Conservation (phyloP, 2,888 invertebrate species). For the Dromius quadrimaculatus region DNA sequence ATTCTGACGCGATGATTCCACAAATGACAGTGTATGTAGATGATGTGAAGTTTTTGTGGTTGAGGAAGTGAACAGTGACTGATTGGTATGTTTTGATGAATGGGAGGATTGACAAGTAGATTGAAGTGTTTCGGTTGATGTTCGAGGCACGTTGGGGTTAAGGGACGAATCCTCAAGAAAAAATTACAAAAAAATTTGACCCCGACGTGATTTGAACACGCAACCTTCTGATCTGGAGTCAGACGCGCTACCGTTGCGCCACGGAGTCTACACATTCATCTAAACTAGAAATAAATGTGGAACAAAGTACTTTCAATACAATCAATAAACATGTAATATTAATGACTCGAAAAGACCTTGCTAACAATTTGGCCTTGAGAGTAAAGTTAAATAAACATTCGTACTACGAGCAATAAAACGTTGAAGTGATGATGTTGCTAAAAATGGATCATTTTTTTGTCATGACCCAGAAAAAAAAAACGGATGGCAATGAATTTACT, state of each 20-base stretch:
- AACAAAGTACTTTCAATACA: conserved; percentile 7
- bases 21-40: no score
- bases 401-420: not conserved
- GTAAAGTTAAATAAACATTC: no score
- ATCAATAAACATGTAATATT: not conserved
- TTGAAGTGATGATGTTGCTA: not conserved
- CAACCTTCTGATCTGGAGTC: conserved; percentile 99
- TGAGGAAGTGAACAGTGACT: no score
- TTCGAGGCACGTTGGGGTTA: no score
- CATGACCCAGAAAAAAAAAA: no score
- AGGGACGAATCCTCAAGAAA: no score
- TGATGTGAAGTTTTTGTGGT: no score
- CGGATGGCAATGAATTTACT: no score
- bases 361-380: not conserved
- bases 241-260: conserved; percentile 98
- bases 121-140: no score
- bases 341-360: conserved; percentile 18
- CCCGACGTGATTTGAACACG: conserved; percentile 64
- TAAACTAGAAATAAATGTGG: not conserved
- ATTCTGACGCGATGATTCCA: no score
- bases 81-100: no score
- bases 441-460: not conserved
- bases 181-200: conserved; percentile 33
- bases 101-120: no score
- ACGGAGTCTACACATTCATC: conserved; percentile 77